Evolutionary conservation across 1,140 invertebrate species (phyloP).

Genomic region (Wiebesia pumilae): DNA sequence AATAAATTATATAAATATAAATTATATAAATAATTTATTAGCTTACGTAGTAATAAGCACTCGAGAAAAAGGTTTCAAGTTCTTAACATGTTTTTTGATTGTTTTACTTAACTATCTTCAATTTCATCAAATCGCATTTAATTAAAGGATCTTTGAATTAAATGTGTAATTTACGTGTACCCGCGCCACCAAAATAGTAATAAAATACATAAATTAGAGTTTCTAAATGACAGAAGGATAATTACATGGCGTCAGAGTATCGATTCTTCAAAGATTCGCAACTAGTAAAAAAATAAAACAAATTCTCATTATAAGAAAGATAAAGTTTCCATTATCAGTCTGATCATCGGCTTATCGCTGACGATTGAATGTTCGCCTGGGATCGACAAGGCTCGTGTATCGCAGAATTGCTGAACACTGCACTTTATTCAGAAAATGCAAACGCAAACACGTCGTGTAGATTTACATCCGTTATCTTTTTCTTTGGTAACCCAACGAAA

Average conservation of each 20-base stretch:
- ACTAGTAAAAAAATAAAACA: not conserved
- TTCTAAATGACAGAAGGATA: not conserved
- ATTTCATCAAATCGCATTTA: no score
- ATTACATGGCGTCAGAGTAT: not conserved
- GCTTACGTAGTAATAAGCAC: no score
- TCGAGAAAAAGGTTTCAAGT: no score
- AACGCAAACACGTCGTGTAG: slow-evolving; percentile 42
- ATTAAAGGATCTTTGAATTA: no score
- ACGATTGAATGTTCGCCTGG: slow-evolving; percentile 47
- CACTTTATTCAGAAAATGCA: slow-evolving; percentile 44
- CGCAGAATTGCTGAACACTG: slow-evolving; percentile 15
- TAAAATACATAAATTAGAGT: not conserved
- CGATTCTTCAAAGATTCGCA: not conserved
- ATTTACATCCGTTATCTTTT: slow-evolving; percentile 32
- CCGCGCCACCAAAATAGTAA: not conserved
- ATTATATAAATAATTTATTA: not conserved
- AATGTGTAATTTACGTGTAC: not conserved
- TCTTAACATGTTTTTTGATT: no score
- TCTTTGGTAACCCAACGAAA: not conserved
- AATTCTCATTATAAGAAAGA: not conserved
- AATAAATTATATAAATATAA: no score
- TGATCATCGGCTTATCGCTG: slow-evolving; percentile 49
- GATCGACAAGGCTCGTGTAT: slow-evolving; percentile 43
- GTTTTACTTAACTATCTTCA: no score
- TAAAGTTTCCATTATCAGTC: slow-evolving; percentile 37